Evolutionary conservation across 2,888 invertebrate genomes (phyloP), one percentile per base, ranked within the genome.

Genomic region (Margaritifera margaritifera): DNA sequence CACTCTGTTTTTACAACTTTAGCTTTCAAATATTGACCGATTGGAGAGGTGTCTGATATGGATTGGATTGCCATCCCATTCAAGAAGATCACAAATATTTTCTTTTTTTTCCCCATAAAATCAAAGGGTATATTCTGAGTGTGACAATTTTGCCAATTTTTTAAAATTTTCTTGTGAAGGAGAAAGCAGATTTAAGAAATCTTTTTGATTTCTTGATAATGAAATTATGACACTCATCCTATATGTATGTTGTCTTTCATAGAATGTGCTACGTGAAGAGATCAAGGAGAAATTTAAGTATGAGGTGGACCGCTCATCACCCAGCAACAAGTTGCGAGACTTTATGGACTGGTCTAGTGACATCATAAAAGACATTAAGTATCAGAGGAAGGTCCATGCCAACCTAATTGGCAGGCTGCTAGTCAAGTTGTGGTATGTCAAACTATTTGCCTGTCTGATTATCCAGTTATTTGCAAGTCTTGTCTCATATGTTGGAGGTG

Each of bases 261-360:
- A 88, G 87, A 84, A 83, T 65, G 87, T 88, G 6, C 73, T 89
- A 15, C 75, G 89, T 66, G 87, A 89, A 63, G 86, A 88, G 68
- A 88, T 89, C 61, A 89, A 89, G 71, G 89, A 89, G 64, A 84
- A 87, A 69, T 87, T 89, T 68, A 89, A 89, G 70, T 89, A 88
- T 75, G 88, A 88, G 66, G 89, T 89, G 58, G 89, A 89, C 71
- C 77, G 89, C 6, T 79, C 89, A 1, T 86, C 88, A 4, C 88
- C 89, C n/a, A 88, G 86, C 76, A 88, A 88, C 81, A 89, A 89
- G 75, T 81, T 89, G 56, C 75, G 88, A n/a, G 88, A 87, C 69
- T 89, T 89, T 74, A 87, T 89, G 86, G 87, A 85, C 68, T 89
- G 89, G 89, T 84, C 88, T 0, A 78, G 79, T 65, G 88, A 88